Evolutionary conservation across 1,140 invertebrate genomes (phyloP), one percentile per base, ranked within the genome.

Genomic region (Aphaenogaster ashmeadi): DNA sequence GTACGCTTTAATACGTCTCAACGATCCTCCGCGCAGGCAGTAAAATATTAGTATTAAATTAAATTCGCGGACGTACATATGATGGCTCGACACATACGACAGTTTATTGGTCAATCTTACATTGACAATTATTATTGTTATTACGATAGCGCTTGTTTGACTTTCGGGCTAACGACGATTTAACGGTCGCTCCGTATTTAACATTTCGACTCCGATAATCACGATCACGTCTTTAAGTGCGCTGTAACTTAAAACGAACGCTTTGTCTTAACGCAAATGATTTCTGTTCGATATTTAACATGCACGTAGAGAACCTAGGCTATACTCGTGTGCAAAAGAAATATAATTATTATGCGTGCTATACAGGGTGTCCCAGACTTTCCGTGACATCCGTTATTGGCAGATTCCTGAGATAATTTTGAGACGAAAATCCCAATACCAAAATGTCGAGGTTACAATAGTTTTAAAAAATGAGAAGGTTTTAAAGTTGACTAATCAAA

Each of bases 31-130:
- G n/a, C 64, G n/a, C 62, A 18, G 8, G 62, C 52, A 71, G 50
- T 85, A 78, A 85, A 77, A 66, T 77, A 77, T 62, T 44, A 64
- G 50, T 85, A 50, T 41, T 66, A 66, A 62, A 78, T 78, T 77
- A 66, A 54, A 85, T 60, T 72, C 38, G 52, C 18, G 52, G 33
- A 85, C 27, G 11, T 47, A 44, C 33, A 15, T 78, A 50, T 18
- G 58, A 47, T 44, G 41, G 15, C 0, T 36, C 75, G 41, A 77
- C 38, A 41, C 11, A 1, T 56, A 58, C 75, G 58, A 79, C 27
- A 52, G 36, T 33, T 81, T 56, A 81, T 81, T 81, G 52, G 21
- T 71, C 60, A 38, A 80, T 67, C 66, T 71, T 71, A 81, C 38
- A 27, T n/a, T 72, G 50, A 83, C 67, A 54, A 72, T 72, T 83